Evolutionary conservation across 2,888 invertebrate genomes (phyloP), one percentile per base, ranked within the genome.

Genomic region (Eulithis testata): DNA sequence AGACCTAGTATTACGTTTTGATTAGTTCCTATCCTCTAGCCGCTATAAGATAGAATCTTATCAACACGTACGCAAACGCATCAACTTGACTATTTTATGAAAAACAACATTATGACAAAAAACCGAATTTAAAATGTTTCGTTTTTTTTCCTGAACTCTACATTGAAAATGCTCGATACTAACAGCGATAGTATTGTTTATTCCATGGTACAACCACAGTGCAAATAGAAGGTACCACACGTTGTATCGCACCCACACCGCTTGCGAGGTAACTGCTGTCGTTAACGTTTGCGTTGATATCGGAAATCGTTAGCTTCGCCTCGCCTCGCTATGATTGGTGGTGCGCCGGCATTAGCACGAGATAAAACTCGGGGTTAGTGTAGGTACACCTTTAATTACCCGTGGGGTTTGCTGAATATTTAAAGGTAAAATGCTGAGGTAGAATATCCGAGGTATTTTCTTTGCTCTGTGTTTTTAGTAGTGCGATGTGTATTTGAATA

Each of bases 261-360:
- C 85, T 84, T 75, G 79, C 68, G 76, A 58, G 58, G 80, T 80
- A 83, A 85, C 83, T 80, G 84, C 77, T 81, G 84, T 76, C 80
- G 79, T 82, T 86, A 86, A 85, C 78, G 78, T 79, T 77, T 54
- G 53, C 77, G 79, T 80, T 81, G 79, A 78, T 87, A 89, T 89
- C 86, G 88, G 88, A 88, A 87, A 86, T 85, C 86, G 86, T 86
- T 84, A 86, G 82, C 81, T 74, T 80, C 76, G 79, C 80, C 74
- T 81, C 80, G 82, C 81, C 74, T 81, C 79, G 82, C 82, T 83
- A 86, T 87, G 88, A 88, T 87, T 86, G 86, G 88, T 87, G 85
- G 86, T 79, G 70, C 66, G 67, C 80, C 73, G 71, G 80, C 77
- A 75, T 81, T 76, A 76, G 66, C 72, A 68, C 59, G 70, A 64